phyloP scores from a whole-genome alignment of 92 coral and sea anemone species.

The Parazoanthus darwini region DNA sequence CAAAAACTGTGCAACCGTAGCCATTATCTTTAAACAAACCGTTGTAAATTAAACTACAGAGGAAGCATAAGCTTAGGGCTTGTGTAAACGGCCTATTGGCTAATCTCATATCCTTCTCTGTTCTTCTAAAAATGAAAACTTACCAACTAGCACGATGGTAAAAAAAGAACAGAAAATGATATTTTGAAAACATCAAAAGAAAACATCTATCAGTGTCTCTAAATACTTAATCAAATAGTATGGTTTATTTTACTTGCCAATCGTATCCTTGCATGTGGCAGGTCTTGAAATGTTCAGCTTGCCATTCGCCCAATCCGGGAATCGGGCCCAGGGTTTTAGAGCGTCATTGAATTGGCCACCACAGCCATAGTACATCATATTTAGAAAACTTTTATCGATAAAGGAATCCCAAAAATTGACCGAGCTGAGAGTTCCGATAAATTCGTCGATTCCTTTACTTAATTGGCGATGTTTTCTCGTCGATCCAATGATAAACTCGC shows the following conservation, averaged over 20 bases:
- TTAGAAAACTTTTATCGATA: slow-evolving; percentile 22
- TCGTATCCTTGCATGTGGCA: slow-evolving; percentile 52
- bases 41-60: no score
- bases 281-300: slow-evolving; percentile 36
- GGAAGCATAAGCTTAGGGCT: no score
- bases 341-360: slow-evolving; percentile 15
- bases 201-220: no score
- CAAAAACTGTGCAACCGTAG: no score
- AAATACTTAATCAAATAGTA: no score
- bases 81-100: no score
- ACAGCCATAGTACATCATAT: slow-evolving; percentile 44
- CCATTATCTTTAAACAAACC: no score
- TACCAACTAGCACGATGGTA: no score
- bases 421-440: slow-evolving; percentile 50
- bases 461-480: slow-evolving; percentile 23
- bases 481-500: slow-evolving; percentile 55
- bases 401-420: slow-evolving; percentile 55
- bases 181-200: no score
- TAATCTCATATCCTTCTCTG: no score
- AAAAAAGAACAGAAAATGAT: no score
- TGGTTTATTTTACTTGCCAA: slow-evolving; percentile 23
- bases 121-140: no score
- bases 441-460: slow-evolving; percentile 36
- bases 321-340: slow-evolving; percentile 46
- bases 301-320: slow-evolving; percentile 33